A percentile compares a stretch with the other conserved stretches of the same genome.
These are phyloP conservation scores for Luscinia luscinia DNA, from an alignment of 2,797 vertebrate species.

Conservation along the genomic window DNA sequence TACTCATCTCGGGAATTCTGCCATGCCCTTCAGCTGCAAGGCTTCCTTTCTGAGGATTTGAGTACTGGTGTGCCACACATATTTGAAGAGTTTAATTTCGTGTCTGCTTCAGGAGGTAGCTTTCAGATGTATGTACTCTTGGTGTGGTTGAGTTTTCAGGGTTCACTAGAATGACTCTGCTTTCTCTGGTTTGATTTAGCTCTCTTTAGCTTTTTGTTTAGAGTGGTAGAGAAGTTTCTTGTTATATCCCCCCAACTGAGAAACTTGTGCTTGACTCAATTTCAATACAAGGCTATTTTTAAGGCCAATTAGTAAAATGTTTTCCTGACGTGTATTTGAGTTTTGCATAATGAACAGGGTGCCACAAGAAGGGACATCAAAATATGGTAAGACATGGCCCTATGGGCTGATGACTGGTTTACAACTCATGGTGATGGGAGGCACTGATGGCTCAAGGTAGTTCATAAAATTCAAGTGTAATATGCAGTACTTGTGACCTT, in stretches of 20 bases:
- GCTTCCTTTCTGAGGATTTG: background rate
- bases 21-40: background rate
- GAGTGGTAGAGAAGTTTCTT: background rate
- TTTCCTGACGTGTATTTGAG: background rate
- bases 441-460: background rate
- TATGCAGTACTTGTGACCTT: background rate
- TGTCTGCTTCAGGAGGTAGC: background rate
- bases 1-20: background rate
- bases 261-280: background rate
- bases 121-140: background rate
- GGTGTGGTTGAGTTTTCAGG: background rate
- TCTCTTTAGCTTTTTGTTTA: background rate
- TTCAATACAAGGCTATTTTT: background rate
- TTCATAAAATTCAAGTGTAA: background rate
- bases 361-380: background rate
- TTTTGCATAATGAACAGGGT: background rate
- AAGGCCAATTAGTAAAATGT: background rate
- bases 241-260: rapidly evolving
- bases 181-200: background rate
- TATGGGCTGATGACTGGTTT: background rate
- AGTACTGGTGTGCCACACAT: rapidly evolving
- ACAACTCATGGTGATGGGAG: background rate
- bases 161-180: background rate
- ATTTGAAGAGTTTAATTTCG: background rate
- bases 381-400: background rate